A percentile compares a stretch with the other conserved stretches of the same genome.
Evolutionary conservation across 2,888 invertebrate species (phyloP).

Genomic region (Athrips mouffetella): DNA sequence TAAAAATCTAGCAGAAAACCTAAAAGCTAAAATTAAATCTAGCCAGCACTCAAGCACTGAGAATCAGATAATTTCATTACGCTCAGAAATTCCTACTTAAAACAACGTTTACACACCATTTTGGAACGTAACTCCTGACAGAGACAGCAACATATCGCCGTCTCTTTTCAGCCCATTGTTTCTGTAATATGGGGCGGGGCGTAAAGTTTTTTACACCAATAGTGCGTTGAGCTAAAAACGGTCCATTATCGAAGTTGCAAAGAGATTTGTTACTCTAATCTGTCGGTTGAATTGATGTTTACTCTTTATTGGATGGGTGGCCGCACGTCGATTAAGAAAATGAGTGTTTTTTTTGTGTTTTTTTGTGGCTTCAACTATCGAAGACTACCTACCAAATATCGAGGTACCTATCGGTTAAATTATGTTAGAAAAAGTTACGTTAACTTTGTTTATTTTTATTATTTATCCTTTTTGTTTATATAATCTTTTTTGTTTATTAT

Average conservation of each 20-base stretch:
- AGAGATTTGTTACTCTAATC: conserved; percentile 16
- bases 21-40: conserved; percentile 1
- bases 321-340: conserved; percentile 1
- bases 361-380: neutral
- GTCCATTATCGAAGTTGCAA: conserved; percentile 30
- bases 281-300: conserved; percentile 8
- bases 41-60: conserved; percentile 14
- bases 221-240: conserved; percentile 31
- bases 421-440: too few species aligned
- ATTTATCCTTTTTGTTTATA: too few species aligned
- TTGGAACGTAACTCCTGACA: conserved; percentile 27
- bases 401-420: too few species aligned
- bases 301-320: conserved; percentile 6
- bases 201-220: conserved; percentile 52
- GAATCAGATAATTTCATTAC: conserved; percentile 40
- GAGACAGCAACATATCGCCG: conserved; percentile 21
- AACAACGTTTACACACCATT: conserved; percentile 41
- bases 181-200: conserved; percentile 47
- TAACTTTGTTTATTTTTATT: too few species aligned
- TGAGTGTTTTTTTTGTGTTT: neutral
- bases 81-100: conserved; percentile 44
- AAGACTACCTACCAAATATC: too few species aligned
- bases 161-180: conserved; percentile 45
- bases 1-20: neutral
- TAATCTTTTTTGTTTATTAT: too few species aligned